Evolutionary conservation across 2,888 invertebrate genomes (phyloP).

Genomic region (Mythimna lalbum): DNA sequence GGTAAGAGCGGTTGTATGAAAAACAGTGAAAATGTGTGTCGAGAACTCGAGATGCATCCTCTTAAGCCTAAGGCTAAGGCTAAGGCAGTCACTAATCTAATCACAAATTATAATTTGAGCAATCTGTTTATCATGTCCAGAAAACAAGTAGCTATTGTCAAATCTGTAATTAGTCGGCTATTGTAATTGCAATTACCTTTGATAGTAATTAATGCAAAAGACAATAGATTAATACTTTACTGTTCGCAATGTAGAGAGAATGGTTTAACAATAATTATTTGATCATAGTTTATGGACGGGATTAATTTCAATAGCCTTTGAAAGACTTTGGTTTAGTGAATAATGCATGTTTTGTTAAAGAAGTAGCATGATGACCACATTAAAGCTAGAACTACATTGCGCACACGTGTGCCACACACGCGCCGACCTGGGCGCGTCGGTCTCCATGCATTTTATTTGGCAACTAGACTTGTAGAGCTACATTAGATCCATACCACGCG

Average conservation of each 20-base stretch:
- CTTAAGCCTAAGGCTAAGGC: no score
- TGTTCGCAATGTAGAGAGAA: neutral
- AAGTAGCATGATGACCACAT: neutral
- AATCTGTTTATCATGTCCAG: neutral
- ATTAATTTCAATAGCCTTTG: neutral
- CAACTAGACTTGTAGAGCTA: no score
- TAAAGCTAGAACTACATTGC: no score
- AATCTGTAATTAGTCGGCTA: neutral
- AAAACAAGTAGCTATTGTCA: constrained; percentile 16
- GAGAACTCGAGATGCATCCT: no score
- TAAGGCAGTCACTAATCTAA: no score
- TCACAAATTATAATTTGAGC: neutral
- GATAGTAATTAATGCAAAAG: constrained; percentile 1
- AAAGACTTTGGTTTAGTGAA: neutral
- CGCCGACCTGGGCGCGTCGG: no score
- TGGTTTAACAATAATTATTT: neutral
- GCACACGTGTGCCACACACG: no score
- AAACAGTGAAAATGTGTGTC: no score
- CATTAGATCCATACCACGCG: no score
- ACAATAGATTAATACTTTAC: constrained; percentile 6
- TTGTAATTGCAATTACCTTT: constrained; percentile 13
- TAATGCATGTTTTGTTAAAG: neutral
- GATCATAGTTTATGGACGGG: neutral
- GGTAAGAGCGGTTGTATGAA: no score
- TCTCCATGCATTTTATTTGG: no score